Conservation (phyloP, 2,113 vertebrate species). For the Corythaixoides concolor region DNA sequence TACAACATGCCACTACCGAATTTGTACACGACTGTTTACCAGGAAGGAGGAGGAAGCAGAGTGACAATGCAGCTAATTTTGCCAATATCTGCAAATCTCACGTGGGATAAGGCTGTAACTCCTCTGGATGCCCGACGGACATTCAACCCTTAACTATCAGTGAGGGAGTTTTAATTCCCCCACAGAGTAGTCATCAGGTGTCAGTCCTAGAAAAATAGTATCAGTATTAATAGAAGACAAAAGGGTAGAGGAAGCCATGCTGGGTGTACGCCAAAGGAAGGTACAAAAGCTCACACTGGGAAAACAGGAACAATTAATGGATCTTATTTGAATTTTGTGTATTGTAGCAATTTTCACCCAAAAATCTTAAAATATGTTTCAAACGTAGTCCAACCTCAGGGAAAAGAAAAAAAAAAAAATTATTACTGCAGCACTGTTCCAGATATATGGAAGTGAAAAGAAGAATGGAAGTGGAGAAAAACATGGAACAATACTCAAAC, state of each 20-base stretch:
- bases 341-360: not conserved
- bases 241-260: not conserved
- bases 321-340: not conserved
- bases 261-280: not conserved
- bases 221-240: not conserved
- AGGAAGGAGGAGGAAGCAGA: not conserved
- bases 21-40: fast-evolving
- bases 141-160: not conserved
- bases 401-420: not conserved
- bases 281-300: not conserved
- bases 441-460: not conserved
- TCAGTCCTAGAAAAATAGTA: not conserved
- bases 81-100: not conserved
- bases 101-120: not conserved
- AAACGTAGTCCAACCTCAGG: not conserved
- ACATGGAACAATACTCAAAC: not conserved
- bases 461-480: not conserved
- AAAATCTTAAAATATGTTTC: not conserved
- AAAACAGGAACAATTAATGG: not conserved
- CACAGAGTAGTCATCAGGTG: not conserved
- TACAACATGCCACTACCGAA: no score
- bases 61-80: fast-evolving
- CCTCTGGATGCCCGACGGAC: not conserved
- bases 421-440: not conserved
- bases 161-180: not conserved